Percentiles rank a stretch among this genome's conserved stretches.
Evolutionary conservation across 2,113 vertebrate genomes (phyloP).

Genomic region (Hiodon tergisus): DNA sequence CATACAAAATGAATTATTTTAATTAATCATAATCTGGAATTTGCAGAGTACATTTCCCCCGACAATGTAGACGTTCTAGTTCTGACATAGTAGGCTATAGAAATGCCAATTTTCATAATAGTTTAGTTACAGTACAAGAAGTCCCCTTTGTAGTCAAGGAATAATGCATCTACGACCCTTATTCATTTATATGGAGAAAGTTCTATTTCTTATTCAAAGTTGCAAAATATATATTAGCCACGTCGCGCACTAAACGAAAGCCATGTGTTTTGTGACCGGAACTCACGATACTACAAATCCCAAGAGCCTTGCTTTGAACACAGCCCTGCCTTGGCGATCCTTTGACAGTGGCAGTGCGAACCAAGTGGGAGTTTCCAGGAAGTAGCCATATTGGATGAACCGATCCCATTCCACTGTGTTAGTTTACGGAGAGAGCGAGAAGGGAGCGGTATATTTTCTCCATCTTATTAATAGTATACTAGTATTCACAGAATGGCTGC

Average conservation of each 20-base stretch:
- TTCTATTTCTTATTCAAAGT: no score
- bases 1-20: no score
- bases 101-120: no score
- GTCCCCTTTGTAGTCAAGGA: no score
- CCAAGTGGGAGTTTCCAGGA: constrained; percentile 70
- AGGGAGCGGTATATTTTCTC: constrained; percentile 54
- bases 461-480: constrained; percentile 35
- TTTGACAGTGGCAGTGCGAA: constrained; percentile 45
- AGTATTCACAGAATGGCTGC: constrained; percentile 77
- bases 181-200: no score
- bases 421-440: constrained; percentile 52
- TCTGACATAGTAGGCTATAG: no score
- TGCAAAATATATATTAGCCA: constrained; percentile 1
- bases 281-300: constrained; percentile 27
- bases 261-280: background rate
- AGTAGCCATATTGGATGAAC: constrained; percentile 82
- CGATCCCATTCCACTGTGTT: constrained; percentile 55
- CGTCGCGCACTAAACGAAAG: background rate
- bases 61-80: no score
- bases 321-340: no score
- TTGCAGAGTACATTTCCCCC: no score
- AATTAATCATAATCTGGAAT: no score
- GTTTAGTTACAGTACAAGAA: no score
- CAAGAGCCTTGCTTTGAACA: constrained; percentile 9
- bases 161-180: no score